phyloP scores from a whole-genome alignment of 2,888 invertebrate genomes.

The Smittia sp. region DNA sequence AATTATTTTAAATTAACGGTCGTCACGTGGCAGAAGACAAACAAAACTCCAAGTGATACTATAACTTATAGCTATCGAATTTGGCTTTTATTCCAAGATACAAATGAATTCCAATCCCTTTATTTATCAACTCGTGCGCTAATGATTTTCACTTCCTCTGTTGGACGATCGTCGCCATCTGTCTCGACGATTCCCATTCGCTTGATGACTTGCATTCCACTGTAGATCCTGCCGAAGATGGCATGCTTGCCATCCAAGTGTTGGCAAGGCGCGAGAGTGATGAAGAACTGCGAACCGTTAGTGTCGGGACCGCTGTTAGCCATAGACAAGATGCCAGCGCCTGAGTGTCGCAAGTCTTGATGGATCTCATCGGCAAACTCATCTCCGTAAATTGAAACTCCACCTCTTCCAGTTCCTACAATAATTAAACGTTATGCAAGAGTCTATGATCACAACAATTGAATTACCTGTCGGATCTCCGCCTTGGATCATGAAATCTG shows the following conservation, averaged over 20 bases:
- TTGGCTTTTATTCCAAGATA: no score
- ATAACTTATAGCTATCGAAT: no score
- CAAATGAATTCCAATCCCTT: no score
- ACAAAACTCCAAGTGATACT: no score
- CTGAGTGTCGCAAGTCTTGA: constrained; percentile 92
- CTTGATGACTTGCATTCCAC: constrained; percentile 88
- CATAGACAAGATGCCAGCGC: constrained; percentile 88
- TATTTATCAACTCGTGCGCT: constrained; percentile 55
- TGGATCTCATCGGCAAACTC: constrained; percentile 95
- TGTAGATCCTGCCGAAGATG: constrained; percentile 87
- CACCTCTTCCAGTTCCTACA: constrained; percentile 95
- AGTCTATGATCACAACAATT: neutral
- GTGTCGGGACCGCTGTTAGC: constrained; percentile 96
- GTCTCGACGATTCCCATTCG: constrained; percentile 92
- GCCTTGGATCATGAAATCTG: constrained; percentile 91
- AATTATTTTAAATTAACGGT: no score
- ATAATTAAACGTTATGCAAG: no score
- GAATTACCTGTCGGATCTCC: constrained; percentile 67
- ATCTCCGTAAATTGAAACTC: constrained; percentile 93
- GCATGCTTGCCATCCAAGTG: constrained; percentile 98
- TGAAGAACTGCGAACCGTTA: constrained; percentile 98
- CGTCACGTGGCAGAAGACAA: no score
- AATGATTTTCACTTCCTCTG: constrained; percentile 80
- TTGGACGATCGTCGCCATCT: constrained; percentile 87
- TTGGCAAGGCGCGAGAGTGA: constrained; percentile 93